Base-by-base conservation (phyloP, 2,113 vertebrate species). In the Nansenia antarctica region DNA sequence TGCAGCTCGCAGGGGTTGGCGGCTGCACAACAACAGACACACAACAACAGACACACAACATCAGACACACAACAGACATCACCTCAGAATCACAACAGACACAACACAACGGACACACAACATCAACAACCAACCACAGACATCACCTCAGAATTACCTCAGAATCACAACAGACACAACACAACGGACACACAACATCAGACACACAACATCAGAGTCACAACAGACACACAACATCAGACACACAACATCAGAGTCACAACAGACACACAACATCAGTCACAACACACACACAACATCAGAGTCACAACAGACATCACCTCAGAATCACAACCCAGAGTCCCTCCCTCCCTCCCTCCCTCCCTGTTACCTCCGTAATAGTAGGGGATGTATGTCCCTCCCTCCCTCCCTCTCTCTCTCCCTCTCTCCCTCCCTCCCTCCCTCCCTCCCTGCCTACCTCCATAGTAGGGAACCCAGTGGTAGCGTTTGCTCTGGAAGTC, bases 391-490 rank as follows among this genome's bases (percentile, higher is more conserved):
- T n/a, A n/a, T n/a, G n/a, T n/a, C n/a, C n/a, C n/a, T 35, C 15
- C 18, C 47, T n/a, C 47, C 20, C 47, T 49, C 47, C 4, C 47
- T 49, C 20, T 30, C 5, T 9, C 3, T 32, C 26, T 20, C 45
- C 6, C n/a, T 34, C 18, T 22, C 9, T 27, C 31, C 47, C 37
- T 32, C 58, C 15, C 29, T 24, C 35, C 7, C 54, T 31, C 27
- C 12, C 67, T 59, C 30, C 7, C 42, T 39, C 62, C 1, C 15
- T 30, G 30, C 27, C 27, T 1, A 98, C 98, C 96, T 91, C 94
- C 95, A 0, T 97, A 95, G 87, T 98, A 99, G 0, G 98, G 93
- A 61, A 98, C 90, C 97, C 98, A 99, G 71, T 92, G 93, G 87
- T 96, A 94, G 62, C 66, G 92, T 70, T 93, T 95, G 8, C 95